Evolutionary conservation across 2,888 invertebrate genomes (phyloP), one percentile per base, ranked within the genome.

Genomic region (Vanessa cardui): DNA sequence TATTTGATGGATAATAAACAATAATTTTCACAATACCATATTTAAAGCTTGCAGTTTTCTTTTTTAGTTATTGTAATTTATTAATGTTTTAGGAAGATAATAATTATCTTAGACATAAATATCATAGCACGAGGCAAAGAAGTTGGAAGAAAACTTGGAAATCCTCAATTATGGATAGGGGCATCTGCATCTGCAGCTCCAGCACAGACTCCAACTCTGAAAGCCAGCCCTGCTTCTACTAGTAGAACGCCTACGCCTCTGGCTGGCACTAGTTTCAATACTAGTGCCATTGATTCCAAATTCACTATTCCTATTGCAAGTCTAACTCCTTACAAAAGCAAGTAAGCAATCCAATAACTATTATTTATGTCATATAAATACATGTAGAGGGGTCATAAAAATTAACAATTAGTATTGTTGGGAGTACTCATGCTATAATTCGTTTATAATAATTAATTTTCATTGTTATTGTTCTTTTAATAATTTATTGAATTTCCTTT

Each of bases 311-410:
- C 98, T 0, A 98, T 99, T 77, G 93, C 95, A 18, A 96, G 96
- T 76, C 93, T 99, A 15, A 98, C 97, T 76, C 99, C 99, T 1
- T 99, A 98, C 85, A 98, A 98, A 82, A 98, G 98, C 86, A 97
- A 96, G 96, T 96, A 84, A 87, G 90, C 21, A 12, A 56, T n/a
- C 31, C 56, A 12, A 33, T 44, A 1, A 15, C n/a, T 46, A 46
- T 46, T 46, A 46, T 46, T n/a, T n/a, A n/a, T 16, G 6, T 6
- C 5, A 39, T 0, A 12, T 39, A 39, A 4, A 0, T 4, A 39
- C 3, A 9, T 39, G 12, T 1, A 26, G 4, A 26, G 26, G 26
- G 3, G 26, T 26, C 26, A 26, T 26, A 26, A 26, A 3, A 26
- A 26, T 3, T 26, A 26, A 26, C 26, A 26, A 26, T 26, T 26